phyloP scores from a whole-genome alignment of 1,140 invertebrate species.

The Pararge aegeria region DNA sequence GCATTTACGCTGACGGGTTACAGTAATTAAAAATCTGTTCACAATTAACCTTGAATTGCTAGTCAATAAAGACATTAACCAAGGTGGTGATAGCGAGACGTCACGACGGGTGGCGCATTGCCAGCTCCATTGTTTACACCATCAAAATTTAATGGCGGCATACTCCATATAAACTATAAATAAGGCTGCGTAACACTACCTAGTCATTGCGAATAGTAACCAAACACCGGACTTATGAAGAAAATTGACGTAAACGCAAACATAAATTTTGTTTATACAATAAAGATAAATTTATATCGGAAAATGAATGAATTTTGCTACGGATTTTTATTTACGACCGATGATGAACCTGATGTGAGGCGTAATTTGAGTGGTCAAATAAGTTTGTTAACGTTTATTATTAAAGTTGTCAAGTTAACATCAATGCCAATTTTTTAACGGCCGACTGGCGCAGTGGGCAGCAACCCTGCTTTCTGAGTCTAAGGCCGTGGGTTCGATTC shows the following conservation, averaged over 20 bases:
- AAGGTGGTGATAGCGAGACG: conserved; percentile 11
- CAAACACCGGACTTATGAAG: conserved; percentile 33
- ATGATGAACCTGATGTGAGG: too few relatives aligned
- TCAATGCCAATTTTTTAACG: too few relatives aligned
- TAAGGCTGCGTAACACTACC: conserved; percentile 42
- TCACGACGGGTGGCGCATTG: conserved; percentile 40
- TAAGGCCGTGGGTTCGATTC: too few relatives aligned
- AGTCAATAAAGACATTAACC: conserved; percentile 19
- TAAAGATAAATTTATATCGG: neutral
- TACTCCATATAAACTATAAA: conserved; percentile 48
- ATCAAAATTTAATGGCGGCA: conserved; percentile 33
- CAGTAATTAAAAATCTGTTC: conserved; percentile 16
- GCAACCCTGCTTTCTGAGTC: too few relatives aligned
- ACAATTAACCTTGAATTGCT: conserved; percentile 20
- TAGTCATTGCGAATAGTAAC: conserved; percentile 36
- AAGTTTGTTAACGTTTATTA: too few relatives aligned
- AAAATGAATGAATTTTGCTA: neutral
- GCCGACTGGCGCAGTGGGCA: too few relatives aligned
- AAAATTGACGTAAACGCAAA: conserved; percentile 34
- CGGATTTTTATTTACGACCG: neutral
- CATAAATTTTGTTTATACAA: conserved; percentile 31
- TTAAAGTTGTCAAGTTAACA: too few relatives aligned
- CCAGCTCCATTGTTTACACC: conserved; percentile 57
- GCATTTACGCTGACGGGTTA: neutral
- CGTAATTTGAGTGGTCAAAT: too few relatives aligned